Evolutionary conservation across 2,113 vertebrate genomes (phyloP), one percentile per base, ranked within the genome.

Genomic region (Notothenia coriiceps): DNA sequence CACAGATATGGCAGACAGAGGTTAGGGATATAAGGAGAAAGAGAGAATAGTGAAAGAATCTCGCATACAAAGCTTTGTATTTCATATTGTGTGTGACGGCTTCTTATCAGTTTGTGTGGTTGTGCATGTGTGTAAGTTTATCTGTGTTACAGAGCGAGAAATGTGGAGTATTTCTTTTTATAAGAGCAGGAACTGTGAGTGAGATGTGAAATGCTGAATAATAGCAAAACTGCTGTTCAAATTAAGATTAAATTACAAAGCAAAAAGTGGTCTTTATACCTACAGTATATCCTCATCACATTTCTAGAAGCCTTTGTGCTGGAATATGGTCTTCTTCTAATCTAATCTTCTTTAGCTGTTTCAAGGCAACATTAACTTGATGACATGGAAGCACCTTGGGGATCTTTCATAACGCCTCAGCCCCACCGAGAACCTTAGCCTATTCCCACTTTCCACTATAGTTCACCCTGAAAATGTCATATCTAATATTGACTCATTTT

Each of bases 401-500:
- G 22, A 8, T 12, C 55, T 65, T 15, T 14, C 10, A 50, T 61
- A 35, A 49, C 79, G 64, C 71, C 52, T 55, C 10, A 44, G 14
- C 65, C 50, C 60, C 73, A 81, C 88, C 79, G 1, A 25, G 47
- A 70, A 59, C 74, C 71, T 74, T 54, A n/a, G 62, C 60, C 57
- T 63, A n/a, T 59, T 82, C 71, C 76, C 80, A 79, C 68, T 83
- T 89, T 81, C 54, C 69, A 88, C 77, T 69, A 25, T 25, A 12
- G 57, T 72, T 89, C 85, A 89, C 88, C 83, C 87, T 80, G 81
- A 90, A 94, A 93, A 94, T 92, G 91, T 92, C 93, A 93, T 78
- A 71, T 91, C 89, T 88, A 91, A 94, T 94, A 92, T 91, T 89
- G 92, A 94, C 88, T 92, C 89, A 84, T 94, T 94, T 91, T 87